Evolutionary conservation across 2,797 vertebrate genomes (phyloP), one percentile per base, ranked within the genome.

Genomic region (Heteromormyrus szaboi): DNA sequence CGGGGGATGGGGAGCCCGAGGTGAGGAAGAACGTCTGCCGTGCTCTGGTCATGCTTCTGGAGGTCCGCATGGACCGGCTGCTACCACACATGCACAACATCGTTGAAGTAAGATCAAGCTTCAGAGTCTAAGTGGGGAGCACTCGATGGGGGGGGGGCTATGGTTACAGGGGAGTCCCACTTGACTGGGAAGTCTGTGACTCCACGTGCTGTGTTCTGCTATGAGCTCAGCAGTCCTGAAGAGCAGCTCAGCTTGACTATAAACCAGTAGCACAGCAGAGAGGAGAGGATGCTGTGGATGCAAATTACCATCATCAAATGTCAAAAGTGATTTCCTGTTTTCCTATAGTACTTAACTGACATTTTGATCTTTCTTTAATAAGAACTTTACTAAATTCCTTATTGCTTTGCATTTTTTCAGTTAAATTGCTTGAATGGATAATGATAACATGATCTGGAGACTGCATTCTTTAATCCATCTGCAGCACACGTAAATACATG

Each of bases 51-150:
- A 97, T 97, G 97, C 91, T 97, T 88, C 95, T 97, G 33, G 97
- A 97, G 95, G 96, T 97, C 91, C 94, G 96, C n/a, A 97, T 97
- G 95, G 97, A 97, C 92, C 96, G 97, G 0, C 94, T 97, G 1
- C 96, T 97, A 91, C 97, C 97, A 89, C 97, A 97, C 90, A 97
- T 97, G 97, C 97, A 97, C 93, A 97, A 95, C 92, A 97, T 97
- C 91, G 96, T 97, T 33, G 96, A 97, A 96, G 97, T 97, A 91
- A 91, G 84, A 46, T 48, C 11, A 37, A n/a, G 87, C 25, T 8
- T 48, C 44, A 8, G 12, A 9, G 76, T 79, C 17, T 41, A 41
- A 1, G 48, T 29, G 11, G 22, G 11, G 4, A n/a, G 22, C 14
- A 7, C 7, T 1, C 44, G 29, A 25, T 41, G 22, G 3, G 25